These are phyloP conservation scores for Coptodon rendalli DNA, from an alignment of 2,113 vertebrate species.

Conservation along the genomic window DNA sequence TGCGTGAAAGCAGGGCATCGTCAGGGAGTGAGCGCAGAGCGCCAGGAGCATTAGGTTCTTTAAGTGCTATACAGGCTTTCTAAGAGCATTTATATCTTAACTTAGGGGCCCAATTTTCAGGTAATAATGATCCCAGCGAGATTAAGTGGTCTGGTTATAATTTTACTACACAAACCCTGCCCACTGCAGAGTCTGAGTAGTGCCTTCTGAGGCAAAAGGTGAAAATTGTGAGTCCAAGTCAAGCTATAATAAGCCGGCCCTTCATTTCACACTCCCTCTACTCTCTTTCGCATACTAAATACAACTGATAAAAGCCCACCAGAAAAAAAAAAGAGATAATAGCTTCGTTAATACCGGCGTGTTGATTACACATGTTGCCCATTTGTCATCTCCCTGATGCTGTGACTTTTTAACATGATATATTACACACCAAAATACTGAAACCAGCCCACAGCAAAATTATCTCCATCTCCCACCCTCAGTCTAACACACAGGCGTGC, in stretches of 20 bases:
- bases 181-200: neutral
- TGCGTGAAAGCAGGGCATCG: conserved; percentile 2
- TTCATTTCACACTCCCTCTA: neutral
- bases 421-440: conserved; percentile 26
- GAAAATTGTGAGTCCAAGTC: neutral
- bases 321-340: neutral
- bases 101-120: neutral
- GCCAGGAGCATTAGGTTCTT: neutral
- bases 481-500: conserved; percentile 6
- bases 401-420: conserved; percentile 37
- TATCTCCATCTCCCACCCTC: neutral
- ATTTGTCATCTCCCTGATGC: conserved; percentile 38
- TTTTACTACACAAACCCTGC: neutral
- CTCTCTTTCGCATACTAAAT: neutral
- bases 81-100: conserved; percentile 7
- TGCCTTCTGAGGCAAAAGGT: neutral
- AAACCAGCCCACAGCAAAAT: conserved; percentile 21
- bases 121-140: neutral
- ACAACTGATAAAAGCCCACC: neutral
- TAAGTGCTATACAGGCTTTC: neutral
- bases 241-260: neutral
- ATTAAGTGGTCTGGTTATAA: neutral
- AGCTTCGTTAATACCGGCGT: conserved; percentile 19
- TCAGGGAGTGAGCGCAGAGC: neutral
- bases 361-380: conserved; percentile 32